A percentile compares a stretch with the other conserved stretches of the same genome.
These are phyloP conservation scores for Oreochromis grahami DNA, from an alignment of 2,797 vertebrate genomes.

Conservation along the genomic window DNA sequence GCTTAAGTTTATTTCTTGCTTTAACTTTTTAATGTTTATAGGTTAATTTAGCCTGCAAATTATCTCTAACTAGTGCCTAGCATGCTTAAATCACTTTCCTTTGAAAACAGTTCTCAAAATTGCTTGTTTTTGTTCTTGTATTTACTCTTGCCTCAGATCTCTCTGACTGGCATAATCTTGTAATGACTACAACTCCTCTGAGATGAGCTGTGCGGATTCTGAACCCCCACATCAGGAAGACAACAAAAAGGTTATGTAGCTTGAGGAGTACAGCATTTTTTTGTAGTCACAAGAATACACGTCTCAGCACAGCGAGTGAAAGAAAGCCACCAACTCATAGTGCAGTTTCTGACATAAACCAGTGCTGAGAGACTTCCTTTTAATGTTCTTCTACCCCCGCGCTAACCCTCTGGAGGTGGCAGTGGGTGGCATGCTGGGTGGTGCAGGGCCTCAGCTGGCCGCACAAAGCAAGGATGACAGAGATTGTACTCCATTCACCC, in stretches of 20 bases:
- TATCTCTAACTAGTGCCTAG: neutral
- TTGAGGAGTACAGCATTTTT: neutral
- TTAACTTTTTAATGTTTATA: neutral
- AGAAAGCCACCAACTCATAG: neutral
- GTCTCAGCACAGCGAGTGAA: neutral
- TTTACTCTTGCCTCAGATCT: neutral
- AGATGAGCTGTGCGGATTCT: neutral
- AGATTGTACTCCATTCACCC: conserved; percentile 44
- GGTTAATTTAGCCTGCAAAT: neutral
- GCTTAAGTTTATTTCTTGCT: neutral
- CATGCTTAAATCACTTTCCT: neutral
- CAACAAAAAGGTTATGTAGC: neutral
- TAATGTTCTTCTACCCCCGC: neutral
- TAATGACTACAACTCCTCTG: neutral
- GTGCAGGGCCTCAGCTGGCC: conserved; percentile 28
- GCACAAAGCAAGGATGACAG: conserved; percentile 34
- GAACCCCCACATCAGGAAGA: neutral
- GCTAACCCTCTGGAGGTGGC: conserved; percentile 17
- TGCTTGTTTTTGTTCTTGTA: neutral
- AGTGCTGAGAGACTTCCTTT: conserved; percentile 19
- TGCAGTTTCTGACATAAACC: conserved; percentile 32
- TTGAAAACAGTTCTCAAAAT: neutral
- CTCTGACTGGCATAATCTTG: neutral
- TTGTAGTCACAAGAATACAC: neutral
- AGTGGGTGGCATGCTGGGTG: neutral